These are phyloP conservation scores for Xenentodon cancila DNA, from an alignment of 2,797 vertebrate species.

Conservation along the genomic window DNA sequence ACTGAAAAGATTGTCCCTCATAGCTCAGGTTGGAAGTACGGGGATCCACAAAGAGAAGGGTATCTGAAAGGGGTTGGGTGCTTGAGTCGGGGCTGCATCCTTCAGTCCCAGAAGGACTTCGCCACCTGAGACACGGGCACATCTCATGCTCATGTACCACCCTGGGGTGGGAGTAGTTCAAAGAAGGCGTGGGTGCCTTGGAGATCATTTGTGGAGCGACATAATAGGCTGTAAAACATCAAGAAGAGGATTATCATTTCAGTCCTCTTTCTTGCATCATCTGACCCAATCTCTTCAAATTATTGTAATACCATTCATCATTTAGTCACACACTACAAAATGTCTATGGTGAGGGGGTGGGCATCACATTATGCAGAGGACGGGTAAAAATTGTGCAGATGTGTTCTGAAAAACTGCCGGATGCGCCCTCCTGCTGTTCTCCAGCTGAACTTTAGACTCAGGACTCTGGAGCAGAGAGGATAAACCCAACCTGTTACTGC, in stretches of 20 bases:
- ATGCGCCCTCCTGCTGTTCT: constrained; percentile 49
- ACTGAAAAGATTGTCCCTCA: too few species aligned
- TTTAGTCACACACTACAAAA: constrained; percentile 69
- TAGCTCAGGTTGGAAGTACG: too few species aligned
- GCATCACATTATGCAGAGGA: constrained; percentile 42
- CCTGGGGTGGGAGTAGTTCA: constrained; percentile 60
- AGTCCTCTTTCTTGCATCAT: constrained; percentile 70
- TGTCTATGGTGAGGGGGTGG: constrained; percentile 58
- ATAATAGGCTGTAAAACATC: constrained; percentile 67
- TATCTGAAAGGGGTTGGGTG: constrained; percentile 41
- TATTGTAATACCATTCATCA: constrained; percentile 71
- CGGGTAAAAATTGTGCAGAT: constrained; percentile 16
- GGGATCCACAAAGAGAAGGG: constrained; percentile 12
- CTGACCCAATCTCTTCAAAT: constrained; percentile 76
- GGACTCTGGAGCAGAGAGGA: constrained; percentile 43
- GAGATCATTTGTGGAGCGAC: constrained; percentile 55
- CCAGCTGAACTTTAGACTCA: constrained; percentile 61
- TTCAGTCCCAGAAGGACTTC: constrained; percentile 37
- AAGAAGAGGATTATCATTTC: constrained; percentile 63
- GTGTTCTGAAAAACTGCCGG: not conserved
- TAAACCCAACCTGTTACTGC: constrained; percentile 15
- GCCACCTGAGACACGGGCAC: constrained; percentile 63
- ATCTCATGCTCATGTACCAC: constrained; percentile 52
- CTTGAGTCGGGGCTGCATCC: not conserved
- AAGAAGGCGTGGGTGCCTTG: constrained; percentile 52